Evolutionary conservation across 2,888 invertebrate genomes (phyloP).

Genomic region (Rhamnusium bicolor): DNA sequence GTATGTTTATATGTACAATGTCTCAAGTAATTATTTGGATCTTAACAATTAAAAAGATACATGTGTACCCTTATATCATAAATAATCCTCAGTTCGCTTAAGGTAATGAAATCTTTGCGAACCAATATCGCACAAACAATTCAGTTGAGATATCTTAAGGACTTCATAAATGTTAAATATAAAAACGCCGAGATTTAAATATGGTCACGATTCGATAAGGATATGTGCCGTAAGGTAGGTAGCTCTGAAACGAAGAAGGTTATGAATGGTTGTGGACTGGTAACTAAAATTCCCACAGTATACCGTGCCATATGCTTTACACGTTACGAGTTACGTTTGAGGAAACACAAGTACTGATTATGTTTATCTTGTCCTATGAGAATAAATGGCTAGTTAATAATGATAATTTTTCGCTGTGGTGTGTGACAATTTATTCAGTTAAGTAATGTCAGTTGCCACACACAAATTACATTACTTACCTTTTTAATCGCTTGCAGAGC

Average conservation of each 20-base stretch:
- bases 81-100: background rate
- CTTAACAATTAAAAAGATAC: background rate
- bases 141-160: background rate
- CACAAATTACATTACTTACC: too few species aligned
- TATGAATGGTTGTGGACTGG: constrained; percentile 6
- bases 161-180: constrained; percentile 1
- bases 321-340: constrained; percentile 44
- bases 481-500: too few species aligned
- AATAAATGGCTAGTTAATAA: constrained; percentile 19
- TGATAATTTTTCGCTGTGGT: constrained; percentile 12
- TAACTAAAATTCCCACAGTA: constrained; percentile 41
- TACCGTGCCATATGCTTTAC: constrained; percentile 42
- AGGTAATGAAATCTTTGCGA: constrained; percentile 7
- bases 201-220: constrained; percentile 38
- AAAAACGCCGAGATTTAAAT: constrained; percentile 36
- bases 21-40: background rate
- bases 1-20: background rate
- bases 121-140: constrained; percentile 4
- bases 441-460: background rate
- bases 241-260: constrained; percentile 26
- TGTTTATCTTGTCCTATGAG: constrained; percentile 18
- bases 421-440: background rate
- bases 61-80: background rate
- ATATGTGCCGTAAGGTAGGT: constrained; percentile 39
- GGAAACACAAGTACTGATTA: constrained; percentile 24